Percentiles rank a stretch among this genome's conserved stretches.
These are phyloP conservation scores for Poeciliopsis occidentalis DNA, from an alignment of 2,113 vertebrate genomes.

Conservation along the genomic window DNA sequence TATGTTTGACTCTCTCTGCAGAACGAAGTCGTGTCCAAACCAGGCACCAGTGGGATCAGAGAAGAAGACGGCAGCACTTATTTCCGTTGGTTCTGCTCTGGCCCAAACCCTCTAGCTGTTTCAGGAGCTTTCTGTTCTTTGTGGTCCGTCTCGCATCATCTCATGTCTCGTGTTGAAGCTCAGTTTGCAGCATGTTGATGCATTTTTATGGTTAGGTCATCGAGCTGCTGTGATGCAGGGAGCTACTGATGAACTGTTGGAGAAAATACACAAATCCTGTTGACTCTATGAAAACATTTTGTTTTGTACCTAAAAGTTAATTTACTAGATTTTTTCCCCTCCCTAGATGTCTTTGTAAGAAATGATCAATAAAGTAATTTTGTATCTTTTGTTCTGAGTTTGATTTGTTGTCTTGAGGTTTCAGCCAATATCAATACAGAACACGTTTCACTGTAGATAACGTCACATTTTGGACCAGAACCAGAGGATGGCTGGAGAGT, in stretches of 20 bases:
- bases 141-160: conserved; percentile 1
- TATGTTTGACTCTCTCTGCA: conserved; percentile 29
- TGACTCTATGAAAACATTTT: conserved; percentile 20
- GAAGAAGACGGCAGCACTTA: conserved; percentile 28
- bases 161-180: not conserved
- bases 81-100: conserved; percentile 8
- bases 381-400: conserved; percentile 46
- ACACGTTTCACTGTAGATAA: no score
- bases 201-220: not conserved
- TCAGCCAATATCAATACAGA: no score
- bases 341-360: conserved; percentile 64
- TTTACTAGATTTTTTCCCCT: conserved; percentile 16
- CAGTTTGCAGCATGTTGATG: not conserved
- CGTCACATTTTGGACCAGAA: no score
- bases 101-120: not conserved
- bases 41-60: conserved; percentile 47
- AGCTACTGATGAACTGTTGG: not conserved
- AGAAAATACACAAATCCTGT: not conserved
- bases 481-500: no score
- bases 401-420: not conserved
- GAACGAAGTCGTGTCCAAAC: conserved; percentile 29
- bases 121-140: conserved; percentile 4
- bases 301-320: conserved; percentile 60
- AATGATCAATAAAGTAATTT: conserved; percentile 79
- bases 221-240: not conserved